These are phyloP conservation scores for Lepus europaeus DNA, from an alignment of 2,113 vertebrate genomes.

Conservation along the genomic window DNA sequence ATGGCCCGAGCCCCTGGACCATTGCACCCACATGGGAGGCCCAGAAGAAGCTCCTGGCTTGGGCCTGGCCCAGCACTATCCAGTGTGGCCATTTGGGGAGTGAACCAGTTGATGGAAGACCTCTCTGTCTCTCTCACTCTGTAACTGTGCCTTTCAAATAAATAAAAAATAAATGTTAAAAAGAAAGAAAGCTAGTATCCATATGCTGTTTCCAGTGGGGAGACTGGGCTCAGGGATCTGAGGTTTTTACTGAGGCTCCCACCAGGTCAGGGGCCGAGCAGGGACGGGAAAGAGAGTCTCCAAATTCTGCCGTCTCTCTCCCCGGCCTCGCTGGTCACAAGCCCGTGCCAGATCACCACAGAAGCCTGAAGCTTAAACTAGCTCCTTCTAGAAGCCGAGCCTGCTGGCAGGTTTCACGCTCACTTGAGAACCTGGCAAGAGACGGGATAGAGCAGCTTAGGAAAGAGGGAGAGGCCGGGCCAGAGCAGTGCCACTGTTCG, in stretches of 20 bases:
- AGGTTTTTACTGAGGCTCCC: neutral
- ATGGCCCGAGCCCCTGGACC: too few species aligned
- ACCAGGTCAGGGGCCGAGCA: neutral
- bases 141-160: too few species aligned
- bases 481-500: too few species aligned
- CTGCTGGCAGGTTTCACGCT: neutral
- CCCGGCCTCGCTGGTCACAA: neutral
- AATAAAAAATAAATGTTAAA: too few species aligned
- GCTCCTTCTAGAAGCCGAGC: neutral
- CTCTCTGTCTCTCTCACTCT: too few species aligned
- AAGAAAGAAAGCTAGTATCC: too few species aligned
- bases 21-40: too few species aligned
- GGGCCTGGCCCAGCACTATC: too few species aligned
- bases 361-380: neutral
- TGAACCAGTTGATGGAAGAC: too few species aligned
- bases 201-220: neutral
- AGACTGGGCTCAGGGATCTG: neutral
- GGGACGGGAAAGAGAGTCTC: neutral
- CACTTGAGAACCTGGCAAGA: neutral
- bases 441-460: neutral
- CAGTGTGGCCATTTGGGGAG: too few species aligned
- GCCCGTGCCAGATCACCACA: neutral
- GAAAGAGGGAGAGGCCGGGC: neutral
- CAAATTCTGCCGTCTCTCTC: neutral
- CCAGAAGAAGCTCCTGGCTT: too few species aligned